Evolutionary conservation across 2,888 invertebrate genomes (phyloP).

Genomic region (Tenthredo distinguenda): DNA sequence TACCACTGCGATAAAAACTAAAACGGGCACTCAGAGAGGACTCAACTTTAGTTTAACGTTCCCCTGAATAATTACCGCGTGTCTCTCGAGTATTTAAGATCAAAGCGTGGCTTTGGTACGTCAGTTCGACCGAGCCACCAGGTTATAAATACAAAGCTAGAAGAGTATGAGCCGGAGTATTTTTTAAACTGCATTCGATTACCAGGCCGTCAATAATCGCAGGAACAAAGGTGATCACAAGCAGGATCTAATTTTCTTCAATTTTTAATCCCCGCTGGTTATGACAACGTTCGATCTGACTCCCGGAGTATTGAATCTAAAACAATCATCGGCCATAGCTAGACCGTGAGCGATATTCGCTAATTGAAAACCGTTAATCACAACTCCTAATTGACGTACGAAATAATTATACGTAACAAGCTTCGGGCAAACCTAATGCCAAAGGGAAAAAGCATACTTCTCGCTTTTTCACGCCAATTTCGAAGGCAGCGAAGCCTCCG

Average conservation of each 20-base stretch:
- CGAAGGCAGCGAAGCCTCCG: neutral
- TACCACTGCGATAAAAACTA: constrained; percentile 14
- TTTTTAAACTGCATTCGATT: neutral
- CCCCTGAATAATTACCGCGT: constrained; percentile 17
- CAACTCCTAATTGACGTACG: neutral
- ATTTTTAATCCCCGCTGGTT: neutral
- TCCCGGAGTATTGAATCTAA: neutral
- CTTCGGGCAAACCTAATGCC: too few relatives aligned
- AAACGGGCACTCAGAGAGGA: constrained; percentile 6
- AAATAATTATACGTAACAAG: neutral
- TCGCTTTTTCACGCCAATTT: neutral
- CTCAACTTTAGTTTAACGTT: constrained; percentile 8
- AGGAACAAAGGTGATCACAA: neutral
- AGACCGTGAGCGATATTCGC: neutral
- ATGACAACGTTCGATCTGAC: neutral
- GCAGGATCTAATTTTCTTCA: neutral
- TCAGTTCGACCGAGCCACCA: neutral
- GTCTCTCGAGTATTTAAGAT: constrained; percentile 17
- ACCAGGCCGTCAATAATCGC: neutral
- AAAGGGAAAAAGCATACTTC: neutral
- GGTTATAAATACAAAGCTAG: constrained; percentile 1
- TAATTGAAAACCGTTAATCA: neutral
- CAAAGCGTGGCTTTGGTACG: constrained; percentile 1
- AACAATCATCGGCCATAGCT: neutral
- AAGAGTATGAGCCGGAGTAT: neutral